Evolutionary conservation across 2,113 vertebrate species (phyloP).

Genomic region (Pterocles orientalis): DNA sequence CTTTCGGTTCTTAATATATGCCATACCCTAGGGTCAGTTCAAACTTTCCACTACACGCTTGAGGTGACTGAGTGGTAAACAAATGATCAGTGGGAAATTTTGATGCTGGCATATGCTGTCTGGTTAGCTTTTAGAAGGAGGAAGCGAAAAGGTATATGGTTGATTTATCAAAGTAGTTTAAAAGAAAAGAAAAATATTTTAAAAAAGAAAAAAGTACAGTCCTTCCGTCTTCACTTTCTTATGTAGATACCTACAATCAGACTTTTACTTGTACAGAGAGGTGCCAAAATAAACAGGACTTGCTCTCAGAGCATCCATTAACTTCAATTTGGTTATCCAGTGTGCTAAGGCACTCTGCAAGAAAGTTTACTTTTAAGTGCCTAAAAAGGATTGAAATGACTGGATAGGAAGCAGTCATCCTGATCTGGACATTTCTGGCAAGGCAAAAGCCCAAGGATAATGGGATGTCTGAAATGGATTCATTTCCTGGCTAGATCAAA

Average conservation of each 20-base stretch:
- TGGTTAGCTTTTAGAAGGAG: background rate
- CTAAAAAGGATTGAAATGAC: constrained; percentile 21
- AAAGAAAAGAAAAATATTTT: background rate
- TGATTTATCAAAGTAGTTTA: background rate
- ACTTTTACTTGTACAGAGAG: background rate
- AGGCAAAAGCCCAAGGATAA: background rate
- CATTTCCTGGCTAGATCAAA: constrained; percentile 37
- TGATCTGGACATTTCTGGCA: constrained; percentile 1
- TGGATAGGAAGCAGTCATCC: background rate
- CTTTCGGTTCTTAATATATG: background rate
- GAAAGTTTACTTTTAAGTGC: constrained; percentile 19
- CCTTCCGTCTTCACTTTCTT: background rate
- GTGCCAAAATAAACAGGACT: constrained; percentile 34
- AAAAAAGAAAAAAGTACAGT: background rate
- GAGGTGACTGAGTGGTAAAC: constrained; percentile 6
- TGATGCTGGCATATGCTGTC: background rate
- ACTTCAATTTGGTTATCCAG: background rate
- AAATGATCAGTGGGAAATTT: background rate
- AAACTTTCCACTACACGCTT: constrained; percentile 27
- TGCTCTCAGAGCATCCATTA: constrained; percentile 15
- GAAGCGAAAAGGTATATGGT: background rate
- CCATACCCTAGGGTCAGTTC: background rate
- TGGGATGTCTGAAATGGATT: constrained; percentile 32
- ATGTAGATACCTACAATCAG: constrained; percentile 4
- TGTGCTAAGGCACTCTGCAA: background rate